phyloP scores from a whole-genome alignment of 2,113 vertebrate genomes.

The Bombycilla garrulus region DNA sequence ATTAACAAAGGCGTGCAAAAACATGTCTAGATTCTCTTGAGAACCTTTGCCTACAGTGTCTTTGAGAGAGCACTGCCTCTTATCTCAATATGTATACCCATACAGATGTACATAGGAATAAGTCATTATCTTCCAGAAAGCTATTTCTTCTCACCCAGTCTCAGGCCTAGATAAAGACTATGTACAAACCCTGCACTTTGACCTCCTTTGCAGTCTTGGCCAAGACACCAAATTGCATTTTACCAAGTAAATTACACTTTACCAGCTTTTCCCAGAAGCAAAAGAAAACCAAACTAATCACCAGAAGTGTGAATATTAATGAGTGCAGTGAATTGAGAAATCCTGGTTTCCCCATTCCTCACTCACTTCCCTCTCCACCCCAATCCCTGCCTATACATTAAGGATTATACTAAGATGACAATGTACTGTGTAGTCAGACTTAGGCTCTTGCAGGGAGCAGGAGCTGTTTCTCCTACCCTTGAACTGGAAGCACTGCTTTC shows the following conservation, averaged over 20 bases:
- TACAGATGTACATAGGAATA: background rate
- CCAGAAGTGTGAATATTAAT: background rate
- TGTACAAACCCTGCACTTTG: background rate
- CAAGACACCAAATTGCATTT: background rate
- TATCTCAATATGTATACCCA: background rate
- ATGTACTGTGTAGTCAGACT: background rate
- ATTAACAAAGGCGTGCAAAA: background rate
- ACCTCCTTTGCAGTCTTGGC: background rate
- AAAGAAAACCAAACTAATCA: background rate
- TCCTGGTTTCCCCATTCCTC: background rate
- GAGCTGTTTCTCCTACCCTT: background rate
- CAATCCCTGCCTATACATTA: background rate
- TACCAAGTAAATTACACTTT: background rate
- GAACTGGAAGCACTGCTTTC: background rate
- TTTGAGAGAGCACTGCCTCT: background rate
- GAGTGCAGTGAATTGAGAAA: background rate
- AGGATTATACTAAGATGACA: background rate
- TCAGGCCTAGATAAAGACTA: too few species aligned
- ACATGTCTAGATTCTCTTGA: background rate
- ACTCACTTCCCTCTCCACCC: background rate
- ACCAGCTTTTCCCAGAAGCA: background rate
- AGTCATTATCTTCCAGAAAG: too few species aligned
- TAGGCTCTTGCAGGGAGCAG: too few species aligned
- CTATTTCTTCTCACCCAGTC: too few species aligned
- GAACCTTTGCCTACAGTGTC: background rate